Evolutionary conservation across 2,113 vertebrate genomes (phyloP).

Genomic region (Pomatorhinus ruficollis): DNA sequence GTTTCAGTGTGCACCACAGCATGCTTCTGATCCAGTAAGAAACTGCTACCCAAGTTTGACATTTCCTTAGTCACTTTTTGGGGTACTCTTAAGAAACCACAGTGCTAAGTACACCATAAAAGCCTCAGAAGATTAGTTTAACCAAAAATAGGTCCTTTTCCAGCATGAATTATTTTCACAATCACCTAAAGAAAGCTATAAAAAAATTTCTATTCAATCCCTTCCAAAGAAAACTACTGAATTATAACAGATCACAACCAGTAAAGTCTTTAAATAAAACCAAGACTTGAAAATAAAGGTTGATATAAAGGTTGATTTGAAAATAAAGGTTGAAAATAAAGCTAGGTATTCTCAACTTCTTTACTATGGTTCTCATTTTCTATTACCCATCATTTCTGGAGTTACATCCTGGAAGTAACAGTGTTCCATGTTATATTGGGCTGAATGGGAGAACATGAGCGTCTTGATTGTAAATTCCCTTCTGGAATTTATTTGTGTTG

Average conservation of each 20-base stretch:
- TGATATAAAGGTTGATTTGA: background rate
- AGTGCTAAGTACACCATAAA: background rate
- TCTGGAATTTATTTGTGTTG: background rate
- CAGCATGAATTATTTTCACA: background rate
- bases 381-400: background rate
- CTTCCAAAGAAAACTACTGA: background rate
- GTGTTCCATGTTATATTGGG: background rate
- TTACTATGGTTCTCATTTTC: background rate
- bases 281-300: background rate
- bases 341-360: background rate
- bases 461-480: background rate
- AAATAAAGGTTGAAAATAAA: background rate
- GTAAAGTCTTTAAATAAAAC: background rate
- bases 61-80: background rate
- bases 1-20: background rate
- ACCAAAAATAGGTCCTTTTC: background rate
- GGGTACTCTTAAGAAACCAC: background rate
- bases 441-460: background rate
- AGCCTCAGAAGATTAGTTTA: background rate
- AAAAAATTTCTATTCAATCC: background rate
- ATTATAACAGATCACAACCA: background rate
- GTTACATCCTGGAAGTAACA: background rate
- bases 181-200: background rate
- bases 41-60: background rate
- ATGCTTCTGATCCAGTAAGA: background rate